Evolutionary conservation across 2,113 vertebrate species (phyloP).

Genomic region (Alouatta palliata): DNA sequence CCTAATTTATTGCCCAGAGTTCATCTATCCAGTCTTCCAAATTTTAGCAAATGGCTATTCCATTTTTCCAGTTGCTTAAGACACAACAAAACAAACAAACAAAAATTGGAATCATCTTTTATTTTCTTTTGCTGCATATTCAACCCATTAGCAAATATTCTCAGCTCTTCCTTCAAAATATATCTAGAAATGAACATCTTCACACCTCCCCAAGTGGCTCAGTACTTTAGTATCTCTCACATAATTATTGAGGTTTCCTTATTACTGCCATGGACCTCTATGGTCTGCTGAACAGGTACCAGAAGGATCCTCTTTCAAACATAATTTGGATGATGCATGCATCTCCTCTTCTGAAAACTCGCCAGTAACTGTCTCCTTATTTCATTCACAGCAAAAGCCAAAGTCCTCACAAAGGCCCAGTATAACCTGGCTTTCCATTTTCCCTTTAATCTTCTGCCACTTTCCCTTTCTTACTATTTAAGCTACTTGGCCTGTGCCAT

Average conservation of each 20-base stretch:
- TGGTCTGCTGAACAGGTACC: neutral
- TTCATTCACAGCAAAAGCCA: neutral
- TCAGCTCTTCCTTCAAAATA: neutral
- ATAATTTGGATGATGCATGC: rapidly evolving
- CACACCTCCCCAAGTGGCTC: neutral
- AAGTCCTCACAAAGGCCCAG: neutral
- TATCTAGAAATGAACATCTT: neutral
- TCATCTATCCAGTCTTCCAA: neutral
- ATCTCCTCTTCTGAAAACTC: neutral
- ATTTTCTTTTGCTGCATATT: neutral
- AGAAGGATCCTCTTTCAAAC: neutral
- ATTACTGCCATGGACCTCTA: neutral
- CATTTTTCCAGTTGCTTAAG: neutral
- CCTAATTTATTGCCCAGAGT: neutral
- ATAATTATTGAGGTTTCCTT: neutral
- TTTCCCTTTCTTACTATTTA: neutral
- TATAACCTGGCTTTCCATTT: neutral
- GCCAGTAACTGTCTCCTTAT: neutral
- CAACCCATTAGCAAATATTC: neutral
- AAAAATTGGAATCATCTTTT: neutral
- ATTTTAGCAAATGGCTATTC: neutral
- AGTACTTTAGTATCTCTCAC: neutral
- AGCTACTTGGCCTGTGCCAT: neutral
- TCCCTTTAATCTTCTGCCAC: neutral
- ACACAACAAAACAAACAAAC: neutral